Evolutionary conservation across 2,113 vertebrate species (phyloP).

Genomic region (Apeltes quadracus): DNA sequence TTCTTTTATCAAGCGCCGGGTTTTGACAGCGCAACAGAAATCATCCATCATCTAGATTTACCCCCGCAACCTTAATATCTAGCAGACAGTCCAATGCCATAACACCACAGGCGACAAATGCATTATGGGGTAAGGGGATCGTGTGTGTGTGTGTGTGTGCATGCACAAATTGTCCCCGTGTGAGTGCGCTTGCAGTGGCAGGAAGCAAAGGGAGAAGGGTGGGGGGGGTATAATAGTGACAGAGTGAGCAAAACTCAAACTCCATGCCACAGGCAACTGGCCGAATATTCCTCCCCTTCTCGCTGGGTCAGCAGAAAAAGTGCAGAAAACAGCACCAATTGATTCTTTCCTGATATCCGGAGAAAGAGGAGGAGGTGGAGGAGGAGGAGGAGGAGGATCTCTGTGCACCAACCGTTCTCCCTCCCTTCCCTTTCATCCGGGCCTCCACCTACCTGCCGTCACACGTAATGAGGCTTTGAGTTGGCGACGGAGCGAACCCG

Average conservation of each 20-base stretch:
- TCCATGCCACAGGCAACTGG: conserved; percentile 66
- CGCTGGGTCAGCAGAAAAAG: conserved; percentile 78
- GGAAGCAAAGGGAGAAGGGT: conserved; percentile 31
- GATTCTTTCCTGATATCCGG: conserved; percentile 78
- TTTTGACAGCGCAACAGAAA: conserved; percentile 69
- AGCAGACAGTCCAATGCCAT: conserved; percentile 70
- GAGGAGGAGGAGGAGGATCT: conserved; percentile 26
- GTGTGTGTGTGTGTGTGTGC: conserved; percentile 34
- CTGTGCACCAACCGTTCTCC: conserved; percentile 38
- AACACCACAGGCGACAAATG: conserved; percentile 69
- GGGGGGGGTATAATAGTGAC: conserved; percentile 59
- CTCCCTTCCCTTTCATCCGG: conserved; percentile 56
- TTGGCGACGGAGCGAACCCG: conserved; percentile 47
- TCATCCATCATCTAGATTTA: conserved; percentile 76
- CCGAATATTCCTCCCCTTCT: conserved; percentile 28
- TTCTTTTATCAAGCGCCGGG: conserved; percentile 67
- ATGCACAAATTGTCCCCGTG: conserved; percentile 15
- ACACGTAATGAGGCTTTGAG: conserved; percentile 76
- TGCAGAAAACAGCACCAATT: conserved; percentile 74
- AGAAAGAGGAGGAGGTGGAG: conserved; percentile 39
- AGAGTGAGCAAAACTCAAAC: conserved; percentile 68
- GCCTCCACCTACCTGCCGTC: conserved; percentile 69
- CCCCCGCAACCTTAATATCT: conserved; percentile 68
- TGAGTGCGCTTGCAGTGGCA: conserved; percentile 23
- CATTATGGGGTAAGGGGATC: conserved; percentile 47